Evolutionary conservation across 2,113 vertebrate genomes (phyloP).

Genomic region (Apistogramma diplotaenia): DNA sequence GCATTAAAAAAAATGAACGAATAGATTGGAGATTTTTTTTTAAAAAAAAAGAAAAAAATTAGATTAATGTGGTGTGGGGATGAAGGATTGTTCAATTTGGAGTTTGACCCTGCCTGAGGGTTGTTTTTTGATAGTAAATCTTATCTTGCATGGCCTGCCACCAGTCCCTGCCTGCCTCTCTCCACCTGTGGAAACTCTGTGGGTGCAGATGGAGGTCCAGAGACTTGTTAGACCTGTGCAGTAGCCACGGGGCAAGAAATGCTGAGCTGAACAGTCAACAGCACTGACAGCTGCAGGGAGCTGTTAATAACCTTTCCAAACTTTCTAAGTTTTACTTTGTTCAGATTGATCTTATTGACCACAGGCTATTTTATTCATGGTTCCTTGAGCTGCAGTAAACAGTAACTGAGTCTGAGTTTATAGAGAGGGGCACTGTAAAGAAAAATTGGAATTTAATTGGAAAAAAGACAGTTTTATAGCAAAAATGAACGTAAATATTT

Average conservation of each 20-base stretch:
- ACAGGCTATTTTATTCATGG: neutral
- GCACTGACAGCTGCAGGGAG: neutral
- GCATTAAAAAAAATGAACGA: neutral
- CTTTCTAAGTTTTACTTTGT: neutral
- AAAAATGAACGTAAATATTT: too few relatives aligned
- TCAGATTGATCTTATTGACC: neutral
- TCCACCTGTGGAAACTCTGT: neutral
- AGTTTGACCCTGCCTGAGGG: neutral
- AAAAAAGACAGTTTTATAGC: too few relatives aligned
- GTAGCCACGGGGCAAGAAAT: neutral
- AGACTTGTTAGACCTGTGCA: neutral
- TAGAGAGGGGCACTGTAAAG: neutral
- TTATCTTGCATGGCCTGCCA: neutral
- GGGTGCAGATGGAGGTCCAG: neutral
- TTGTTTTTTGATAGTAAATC: neutral
- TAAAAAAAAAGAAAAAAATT: too few relatives aligned
- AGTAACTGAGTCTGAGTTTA: neutral
- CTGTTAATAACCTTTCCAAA: neutral
- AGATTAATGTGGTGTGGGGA: accelerated
- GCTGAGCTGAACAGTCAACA: neutral
- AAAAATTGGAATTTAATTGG: too few relatives aligned
- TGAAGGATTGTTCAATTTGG: accelerated
- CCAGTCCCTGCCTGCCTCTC: neutral
- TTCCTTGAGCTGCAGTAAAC: neutral
- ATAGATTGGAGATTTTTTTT: too few relatives aligned